phyloP scores from a whole-genome alignment of 1,140 invertebrate genomes.

The Hypothenemus hampei region DNA sequence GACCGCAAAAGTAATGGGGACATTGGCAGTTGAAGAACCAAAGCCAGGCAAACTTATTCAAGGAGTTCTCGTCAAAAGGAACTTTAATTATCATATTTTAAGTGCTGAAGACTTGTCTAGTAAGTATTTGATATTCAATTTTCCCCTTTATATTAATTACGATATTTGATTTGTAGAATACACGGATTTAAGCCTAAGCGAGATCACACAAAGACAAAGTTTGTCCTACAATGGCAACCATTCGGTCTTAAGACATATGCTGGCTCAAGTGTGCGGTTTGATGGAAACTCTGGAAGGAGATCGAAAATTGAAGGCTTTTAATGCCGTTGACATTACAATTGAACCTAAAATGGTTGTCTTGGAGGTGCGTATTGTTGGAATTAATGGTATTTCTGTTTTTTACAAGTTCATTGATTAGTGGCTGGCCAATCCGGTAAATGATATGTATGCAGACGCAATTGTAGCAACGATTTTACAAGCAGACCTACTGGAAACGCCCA shows the following conservation, averaged over 20 bases:
- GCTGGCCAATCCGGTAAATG: constrained; percentile 89
- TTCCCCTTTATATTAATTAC: not conserved
- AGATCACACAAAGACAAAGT: constrained; percentile 86
- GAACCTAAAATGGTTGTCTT: constrained; percentile 80
- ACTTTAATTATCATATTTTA: constrained; percentile 97
- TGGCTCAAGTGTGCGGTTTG: constrained; percentile 66
- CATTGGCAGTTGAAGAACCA: constrained; percentile 77
- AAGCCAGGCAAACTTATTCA: constrained; percentile 75
- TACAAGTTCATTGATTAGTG: constrained; percentile 58
- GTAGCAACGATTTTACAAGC: constrained; percentile 77
- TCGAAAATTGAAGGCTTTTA: constrained; percentile 70
- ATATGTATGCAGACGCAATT: constrained; percentile 97
- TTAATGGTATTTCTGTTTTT: not conserved
- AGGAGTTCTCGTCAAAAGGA: constrained; percentile 93
- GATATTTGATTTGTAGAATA: constrained; percentile 63
- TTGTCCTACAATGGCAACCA: constrained; percentile 79
- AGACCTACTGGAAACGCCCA: constrained; percentile 59
- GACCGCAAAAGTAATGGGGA: constrained; percentile 96
- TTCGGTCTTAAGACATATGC: constrained; percentile 74
- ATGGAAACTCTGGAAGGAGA: constrained; percentile 68
- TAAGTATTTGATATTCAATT: constrained; percentile 47
- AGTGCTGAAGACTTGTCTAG: constrained; percentile 85
- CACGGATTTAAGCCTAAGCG: constrained; percentile 91
- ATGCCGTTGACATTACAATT: constrained; percentile 74
- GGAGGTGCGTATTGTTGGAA: constrained; percentile 54